Conservation (phyloP, 2,113 vertebrate species). For the Rhea americana region DNA sequence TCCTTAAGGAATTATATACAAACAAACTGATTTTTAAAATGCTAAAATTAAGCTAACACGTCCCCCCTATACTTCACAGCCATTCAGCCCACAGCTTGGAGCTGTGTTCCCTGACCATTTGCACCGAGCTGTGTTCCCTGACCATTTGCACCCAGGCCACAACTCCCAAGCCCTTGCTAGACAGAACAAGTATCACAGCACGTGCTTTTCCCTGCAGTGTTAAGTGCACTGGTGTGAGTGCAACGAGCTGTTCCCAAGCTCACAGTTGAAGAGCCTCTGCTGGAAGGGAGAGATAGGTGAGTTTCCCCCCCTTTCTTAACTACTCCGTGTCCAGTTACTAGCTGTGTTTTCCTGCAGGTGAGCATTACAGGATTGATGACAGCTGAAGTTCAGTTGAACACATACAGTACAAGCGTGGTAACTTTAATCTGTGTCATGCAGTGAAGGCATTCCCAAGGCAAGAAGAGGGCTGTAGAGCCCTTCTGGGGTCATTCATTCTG, state of each 20-base stretch:
- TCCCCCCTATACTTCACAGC: background rate
- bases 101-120: background rate
- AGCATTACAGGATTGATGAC: fast-evolving
- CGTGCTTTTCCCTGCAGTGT: constrained; percentile 4
- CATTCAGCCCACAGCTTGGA: background rate
- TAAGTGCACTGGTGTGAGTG: background rate
- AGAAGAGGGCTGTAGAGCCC: background rate
- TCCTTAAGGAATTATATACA: fast-evolving
- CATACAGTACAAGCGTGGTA: background rate
- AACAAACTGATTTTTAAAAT: background rate
- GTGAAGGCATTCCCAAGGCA: background rate
- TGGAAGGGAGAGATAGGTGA: background rate
- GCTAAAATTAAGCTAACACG: background rate
- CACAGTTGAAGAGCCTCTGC: background rate
- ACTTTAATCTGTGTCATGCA: background rate
- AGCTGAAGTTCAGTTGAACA: background rate
- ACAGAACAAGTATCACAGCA: background rate
- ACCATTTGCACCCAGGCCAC: background rate
- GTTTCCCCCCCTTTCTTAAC: background rate
- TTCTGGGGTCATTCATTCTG: background rate
- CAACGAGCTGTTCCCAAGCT: constrained; percentile 30
- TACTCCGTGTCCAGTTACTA: background rate
- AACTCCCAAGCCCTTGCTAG: background rate
- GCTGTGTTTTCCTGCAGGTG: background rate
- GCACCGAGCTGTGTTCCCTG: background rate